Evolutionary conservation across 2,113 vertebrate species (phyloP).

Genomic region (Polypterus bichir): DNA sequence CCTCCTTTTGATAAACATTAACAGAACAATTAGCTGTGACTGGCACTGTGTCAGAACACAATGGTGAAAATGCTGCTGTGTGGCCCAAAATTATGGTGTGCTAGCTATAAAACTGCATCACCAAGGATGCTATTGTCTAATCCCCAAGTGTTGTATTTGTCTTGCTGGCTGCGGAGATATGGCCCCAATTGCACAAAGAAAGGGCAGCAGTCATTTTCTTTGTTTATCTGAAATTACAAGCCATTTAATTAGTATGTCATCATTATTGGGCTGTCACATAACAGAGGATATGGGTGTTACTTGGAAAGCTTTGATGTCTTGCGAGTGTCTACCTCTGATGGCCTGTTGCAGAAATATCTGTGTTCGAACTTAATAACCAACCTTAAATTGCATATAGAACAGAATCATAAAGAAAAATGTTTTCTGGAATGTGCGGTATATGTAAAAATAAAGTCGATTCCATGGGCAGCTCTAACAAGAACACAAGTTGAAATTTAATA

Average conservation of each 20-base stretch:
- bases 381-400: too few species aligned
- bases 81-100: constrained; percentile 61
- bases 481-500: too few species aligned
- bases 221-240: constrained; percentile 72
- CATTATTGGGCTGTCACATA: constrained; percentile 69
- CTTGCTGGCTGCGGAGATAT: constrained; percentile 67
- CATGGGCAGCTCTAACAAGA: too few species aligned
- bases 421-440: too few species aligned
- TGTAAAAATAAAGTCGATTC: too few species aligned
- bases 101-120: constrained; percentile 60
- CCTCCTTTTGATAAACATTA: constrained; percentile 66
- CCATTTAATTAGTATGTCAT: constrained; percentile 83
- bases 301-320: constrained; percentile 60
- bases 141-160: constrained; percentile 61
- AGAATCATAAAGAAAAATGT: too few species aligned
- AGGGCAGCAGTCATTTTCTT: constrained; percentile 55
- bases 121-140: constrained; percentile 60
- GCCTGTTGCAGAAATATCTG: constrained; percentile 21
- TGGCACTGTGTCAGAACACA: constrained; percentile 66
- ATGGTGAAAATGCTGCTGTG: constrained; percentile 46
- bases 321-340: constrained; percentile 66
- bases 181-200: constrained; percentile 59
- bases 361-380: too few species aligned
- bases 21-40: constrained; percentile 70
- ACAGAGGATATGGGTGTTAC: constrained; percentile 52